These are phyloP conservation scores for Drosophila quadrilineata DNA, from an alignment of 1,140 invertebrate species.

Conservation along the genomic window DNA sequence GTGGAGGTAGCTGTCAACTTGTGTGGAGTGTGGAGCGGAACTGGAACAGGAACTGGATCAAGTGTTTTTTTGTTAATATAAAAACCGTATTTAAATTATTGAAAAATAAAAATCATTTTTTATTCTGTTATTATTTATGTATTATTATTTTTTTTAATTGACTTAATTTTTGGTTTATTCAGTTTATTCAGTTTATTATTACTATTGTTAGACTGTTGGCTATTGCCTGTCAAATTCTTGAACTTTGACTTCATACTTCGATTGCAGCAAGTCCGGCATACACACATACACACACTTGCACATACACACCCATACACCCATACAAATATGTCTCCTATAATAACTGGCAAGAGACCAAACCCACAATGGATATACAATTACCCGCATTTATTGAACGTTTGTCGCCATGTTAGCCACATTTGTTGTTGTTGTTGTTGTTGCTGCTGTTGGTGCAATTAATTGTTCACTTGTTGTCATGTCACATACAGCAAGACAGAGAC, in stretches of 20 bases:
- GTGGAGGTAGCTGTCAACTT: too few relatives aligned
- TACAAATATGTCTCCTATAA: not conserved
- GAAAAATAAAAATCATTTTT: too few relatives aligned
- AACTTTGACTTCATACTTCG: slow-evolving; percentile 55
- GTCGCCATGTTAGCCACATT: slow-evolving; percentile 35
- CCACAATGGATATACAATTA: slow-evolving; percentile 61
- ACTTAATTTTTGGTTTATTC: slow-evolving; percentile 43
- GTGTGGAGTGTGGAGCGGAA: slow-evolving; percentile 66
- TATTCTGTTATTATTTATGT: too few relatives aligned
- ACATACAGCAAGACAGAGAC: slow-evolving; percentile 4
- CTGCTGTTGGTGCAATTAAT: slow-evolving; percentile 60
- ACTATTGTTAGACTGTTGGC: slow-evolving; percentile 43
- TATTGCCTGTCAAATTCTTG: slow-evolving; percentile 66
- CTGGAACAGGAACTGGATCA: slow-evolving; percentile 23
- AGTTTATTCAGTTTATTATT: slow-evolving; percentile 37
- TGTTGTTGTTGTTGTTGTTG: slow-evolving; percentile 34
- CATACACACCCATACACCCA: not conserved
- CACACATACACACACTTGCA: not conserved
- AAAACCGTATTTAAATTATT: too few relatives aligned
- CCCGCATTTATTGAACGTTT: slow-evolving; percentile 56
- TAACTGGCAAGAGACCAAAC: slow-evolving; percentile 1
- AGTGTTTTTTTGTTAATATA: slow-evolving; percentile 35
- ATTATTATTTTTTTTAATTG: too few relatives aligned
- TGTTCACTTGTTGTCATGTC: slow-evolving; percentile 66
- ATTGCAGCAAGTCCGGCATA: slow-evolving; percentile 22